A percentile compares a stretch with the other conserved stretches of the same genome.
These are phyloP conservation scores for Mycetomoellerius zeteki DNA, from an alignment of 1,140 invertebrate species.

Conservation along the genomic window DNA sequence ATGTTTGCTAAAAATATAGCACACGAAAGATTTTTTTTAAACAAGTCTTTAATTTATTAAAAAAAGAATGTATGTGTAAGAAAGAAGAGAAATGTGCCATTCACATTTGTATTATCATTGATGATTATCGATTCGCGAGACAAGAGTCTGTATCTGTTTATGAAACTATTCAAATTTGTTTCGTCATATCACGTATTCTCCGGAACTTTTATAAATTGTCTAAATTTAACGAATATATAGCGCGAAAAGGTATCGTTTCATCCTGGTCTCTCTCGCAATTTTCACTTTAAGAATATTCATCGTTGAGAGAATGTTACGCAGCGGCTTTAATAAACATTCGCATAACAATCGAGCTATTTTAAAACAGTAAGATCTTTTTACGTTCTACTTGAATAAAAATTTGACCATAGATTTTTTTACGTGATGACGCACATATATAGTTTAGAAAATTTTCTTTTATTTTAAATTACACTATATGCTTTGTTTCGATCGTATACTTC, in stretches of 20 bases:
- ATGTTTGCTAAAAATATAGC: not conserved
- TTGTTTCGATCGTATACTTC: not conserved
- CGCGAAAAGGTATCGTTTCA: not conserved
- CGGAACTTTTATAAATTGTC: not conserved
- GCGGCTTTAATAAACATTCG: not conserved
- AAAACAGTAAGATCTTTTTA: not conserved
- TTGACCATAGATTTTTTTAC: not conserved
- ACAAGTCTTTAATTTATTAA: not conserved
- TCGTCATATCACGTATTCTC: not conserved
- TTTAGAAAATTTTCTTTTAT: not conserved
- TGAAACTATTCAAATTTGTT: not conserved
- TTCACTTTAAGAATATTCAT: slow-evolving; percentile 18
- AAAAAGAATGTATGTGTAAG: not conserved
- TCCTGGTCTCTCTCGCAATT: not conserved
- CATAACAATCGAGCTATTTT: not conserved
- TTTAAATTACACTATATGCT: not conserved
- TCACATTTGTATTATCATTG: not conserved
- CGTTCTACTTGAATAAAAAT: not conserved
- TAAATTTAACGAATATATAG: not conserved
- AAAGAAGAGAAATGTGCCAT: not conserved
- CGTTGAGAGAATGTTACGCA: not conserved
- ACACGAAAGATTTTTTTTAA: not conserved
- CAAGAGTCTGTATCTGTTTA: not conserved
- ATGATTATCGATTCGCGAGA: slow-evolving; percentile 8
- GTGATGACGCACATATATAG: not conserved